Conservation (phyloP, 2,888 invertebrate species). For the Oligia fasciuncula region DNA sequence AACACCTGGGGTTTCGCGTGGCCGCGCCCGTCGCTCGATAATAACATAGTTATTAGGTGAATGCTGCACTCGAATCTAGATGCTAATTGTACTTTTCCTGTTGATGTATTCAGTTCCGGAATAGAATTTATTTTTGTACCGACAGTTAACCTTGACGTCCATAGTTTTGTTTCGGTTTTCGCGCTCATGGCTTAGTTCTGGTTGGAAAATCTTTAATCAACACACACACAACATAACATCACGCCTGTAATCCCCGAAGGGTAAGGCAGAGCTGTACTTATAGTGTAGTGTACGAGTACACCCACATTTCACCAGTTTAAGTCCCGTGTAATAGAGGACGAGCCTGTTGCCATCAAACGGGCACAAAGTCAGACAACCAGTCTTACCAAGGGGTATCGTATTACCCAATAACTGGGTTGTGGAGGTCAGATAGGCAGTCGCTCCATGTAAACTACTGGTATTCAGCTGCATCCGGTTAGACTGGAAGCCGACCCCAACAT, state of each 20-base stretch:
- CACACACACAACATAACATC: neutral
- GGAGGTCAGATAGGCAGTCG: too few species aligned
- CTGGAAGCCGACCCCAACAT: too few species aligned
- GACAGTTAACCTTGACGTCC: constrained; percentile 28
- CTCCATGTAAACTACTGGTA: too few species aligned
- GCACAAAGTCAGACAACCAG: neutral
- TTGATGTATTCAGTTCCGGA: constrained; percentile 49
- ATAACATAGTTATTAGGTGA: constrained; percentile 54
- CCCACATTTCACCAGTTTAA: neutral
- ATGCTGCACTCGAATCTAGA: constrained; percentile 51
- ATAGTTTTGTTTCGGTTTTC: constrained; percentile 26
- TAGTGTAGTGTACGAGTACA: neutral
- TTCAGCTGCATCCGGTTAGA: too few species aligned
- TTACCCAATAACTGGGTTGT: too few species aligned
- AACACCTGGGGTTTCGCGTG: constrained; percentile 66
- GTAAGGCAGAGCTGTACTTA: neutral
- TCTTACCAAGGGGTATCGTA: too few species aligned
- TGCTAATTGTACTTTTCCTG: constrained; percentile 74
- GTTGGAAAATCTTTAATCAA: neutral
- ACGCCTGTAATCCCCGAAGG: neutral
- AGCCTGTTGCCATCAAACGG: neutral
- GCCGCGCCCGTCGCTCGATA: constrained; percentile 21
- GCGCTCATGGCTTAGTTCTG: constrained; percentile 13
- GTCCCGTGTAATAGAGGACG: neutral
- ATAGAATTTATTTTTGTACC: constrained; percentile 42